These are phyloP conservation scores for Sebastiscus albofasciatus DNA, from an alignment of 2,797 vertebrate genomes.

Conservation along the genomic window DNA sequence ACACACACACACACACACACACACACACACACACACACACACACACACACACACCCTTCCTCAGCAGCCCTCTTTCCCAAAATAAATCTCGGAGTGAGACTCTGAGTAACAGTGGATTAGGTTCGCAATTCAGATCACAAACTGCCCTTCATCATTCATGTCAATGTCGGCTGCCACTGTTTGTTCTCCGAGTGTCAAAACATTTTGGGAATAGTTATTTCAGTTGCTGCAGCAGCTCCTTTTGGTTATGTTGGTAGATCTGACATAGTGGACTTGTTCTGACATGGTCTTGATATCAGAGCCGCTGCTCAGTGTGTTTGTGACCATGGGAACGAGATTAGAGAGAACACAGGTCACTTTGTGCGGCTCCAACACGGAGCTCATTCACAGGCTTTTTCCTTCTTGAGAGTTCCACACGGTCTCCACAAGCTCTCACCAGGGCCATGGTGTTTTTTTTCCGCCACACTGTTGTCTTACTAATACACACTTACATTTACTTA, in stretches of 20 bases:
- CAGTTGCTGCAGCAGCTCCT: background rate
- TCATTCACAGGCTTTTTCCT: constrained; percentile 58
- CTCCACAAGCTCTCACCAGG: constrained; percentile 46
- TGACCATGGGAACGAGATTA: constrained; percentile 72
- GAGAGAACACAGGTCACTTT: constrained; percentile 78
- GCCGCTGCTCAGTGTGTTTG: constrained; percentile 48
- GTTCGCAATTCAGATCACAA: constrained; percentile 36
- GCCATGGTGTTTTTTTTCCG: constrained; percentile 5
- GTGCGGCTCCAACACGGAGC: constrained; percentile 66
- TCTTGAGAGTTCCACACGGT: constrained; percentile 65
- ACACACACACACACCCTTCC: background rate
- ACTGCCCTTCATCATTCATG: constrained; percentile 3
- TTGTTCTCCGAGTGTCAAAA: background rate
- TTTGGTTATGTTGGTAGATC: background rate
- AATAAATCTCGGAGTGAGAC: constrained; percentile 63
- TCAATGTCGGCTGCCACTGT: background rate
- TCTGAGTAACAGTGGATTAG: constrained; percentile 52
- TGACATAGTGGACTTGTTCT: constrained; percentile 16
- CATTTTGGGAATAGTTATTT: background rate
- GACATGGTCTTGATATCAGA: constrained; percentile 43
- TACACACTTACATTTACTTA: constrained; percentile 10
- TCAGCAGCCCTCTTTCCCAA: constrained; percentile 57
- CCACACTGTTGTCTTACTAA: constrained; percentile 11
- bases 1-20: background rate
- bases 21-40: background rate